Base-by-base conservation (phyloP, 1,140 invertebrate species). In the Meloidogyne floridensis region DNA sequence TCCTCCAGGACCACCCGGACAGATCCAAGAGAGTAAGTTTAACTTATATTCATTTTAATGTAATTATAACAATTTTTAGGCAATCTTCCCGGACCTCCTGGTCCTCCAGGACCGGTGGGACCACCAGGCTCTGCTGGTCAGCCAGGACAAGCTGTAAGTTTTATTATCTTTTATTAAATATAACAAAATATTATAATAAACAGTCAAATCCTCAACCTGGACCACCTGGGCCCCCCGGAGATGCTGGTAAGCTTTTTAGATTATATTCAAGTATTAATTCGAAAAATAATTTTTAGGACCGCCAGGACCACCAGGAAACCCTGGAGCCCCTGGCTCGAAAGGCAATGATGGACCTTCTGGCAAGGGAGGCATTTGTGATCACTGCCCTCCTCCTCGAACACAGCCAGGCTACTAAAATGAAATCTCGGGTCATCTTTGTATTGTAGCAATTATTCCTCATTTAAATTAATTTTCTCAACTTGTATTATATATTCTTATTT, bases 111-210 rank as follows among this genome's bases (percentile, higher is more conserved):
- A 74, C 72, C 72, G 4, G 15, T 18, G 15, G 72, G 72, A 20
- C 72, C 43, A 2, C 78, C 81, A 43, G 83, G 83, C 54, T 51
- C 20, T 51, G 72, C 72, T 54, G 82, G 83, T 53, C 74, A 70
- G 11, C 82, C 82, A 75, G 83, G 82, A 83, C 65, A 72, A 42
- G 75, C 83, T 72, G 83, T 74, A 13, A 32, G 72, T 74, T 54
- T 71, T 11, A 10, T 18, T n/a, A 42, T 59, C 7, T 2, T 71
- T 15, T 1, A 47, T 77, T 51, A 43, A 20, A 15, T 70, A 4
- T n/a, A 32, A 78, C 7, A 13, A 32, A 70, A 70, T 47, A 11
- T 42, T 71, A 18, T n/a, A 20, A 13, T 0, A 20, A 54, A 9
- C 32, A 78, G 77, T 65, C 59, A 10, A 78, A 78, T 47, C 32